These are phyloP conservation scores for Halcyon smyrnensis DNA, from an alignment of 2,797 vertebrate species.

Conservation along the genomic window DNA sequence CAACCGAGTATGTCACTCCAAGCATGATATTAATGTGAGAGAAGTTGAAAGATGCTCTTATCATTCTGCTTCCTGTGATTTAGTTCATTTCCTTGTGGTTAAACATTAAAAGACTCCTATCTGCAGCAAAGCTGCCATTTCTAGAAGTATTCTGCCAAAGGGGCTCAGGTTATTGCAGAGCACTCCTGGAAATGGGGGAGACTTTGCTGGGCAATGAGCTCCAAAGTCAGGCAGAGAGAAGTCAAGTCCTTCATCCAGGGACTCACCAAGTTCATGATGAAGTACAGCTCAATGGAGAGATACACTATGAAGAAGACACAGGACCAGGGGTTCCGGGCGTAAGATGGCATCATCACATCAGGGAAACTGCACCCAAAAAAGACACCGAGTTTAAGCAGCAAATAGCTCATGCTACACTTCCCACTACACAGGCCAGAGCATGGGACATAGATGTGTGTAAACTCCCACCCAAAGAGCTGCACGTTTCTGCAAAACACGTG, in stretches of 20 bases:
- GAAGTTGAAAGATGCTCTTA: neutral
- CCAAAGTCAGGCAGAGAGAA: neutral
- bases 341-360: constrained; percentile 99
- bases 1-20: neutral
- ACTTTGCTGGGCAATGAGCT: neutral
- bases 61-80: constrained; percentile 46
- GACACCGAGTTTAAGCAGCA: neutral
- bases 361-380: constrained; percentile 86
- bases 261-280: constrained; percentile 97
- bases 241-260: neutral
- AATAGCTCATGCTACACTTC: neutral
- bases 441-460: neutral
- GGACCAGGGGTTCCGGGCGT: constrained; percentile 93
- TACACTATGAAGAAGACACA: constrained; percentile 99
- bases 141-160: neutral
- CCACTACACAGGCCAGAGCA: neutral
- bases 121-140: neutral
- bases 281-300: constrained; percentile 98
- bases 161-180: neutral
- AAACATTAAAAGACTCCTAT: neutral
- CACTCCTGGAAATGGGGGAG: neutral
- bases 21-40: constrained; percentile 23
- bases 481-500: neutral
- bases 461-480: neutral
- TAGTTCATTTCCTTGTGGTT: constrained; percentile 35